Base-by-base conservation (phyloP, 64 coral and sea anemone genomes). In the Stichodactyla mertensii region DNA sequence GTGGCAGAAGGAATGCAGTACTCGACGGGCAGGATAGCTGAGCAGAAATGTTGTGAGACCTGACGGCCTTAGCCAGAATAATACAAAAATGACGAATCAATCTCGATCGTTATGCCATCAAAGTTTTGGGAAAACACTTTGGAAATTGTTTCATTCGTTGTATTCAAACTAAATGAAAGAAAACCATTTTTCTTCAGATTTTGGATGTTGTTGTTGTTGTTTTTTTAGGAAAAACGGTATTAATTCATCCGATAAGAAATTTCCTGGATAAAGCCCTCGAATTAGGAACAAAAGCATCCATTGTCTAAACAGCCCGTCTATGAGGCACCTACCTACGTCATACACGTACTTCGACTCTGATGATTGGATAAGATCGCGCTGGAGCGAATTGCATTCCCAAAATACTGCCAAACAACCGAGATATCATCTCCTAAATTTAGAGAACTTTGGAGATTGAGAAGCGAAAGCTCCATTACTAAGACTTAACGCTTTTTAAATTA, bases 401-500 rank as follows among this genome's bases (percentile, higher is more conserved):
- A 74, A 74, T 74, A 74, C 62, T 74, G 69, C 69, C 69, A 74
- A 74, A 74, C 69, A 28, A n/a, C 69, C 24, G 2, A 31, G 69
- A 74, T 74, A 74, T 36, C 24, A 74, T 74, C 69, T 28, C 22
- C 24, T 74, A 36, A 74, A 74, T 74, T 12, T 69, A 74, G 69
- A 54, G 52, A 82, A 12, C 6, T 82, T 55, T 82, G 80, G 36
- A 82, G 80, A 57, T 53, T 54, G 20, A 19, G 24, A 82, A n/a
- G 45, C 54, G 0, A 15, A 18, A 57, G 18, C 80, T 55, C 8
- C 12, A 55, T 16, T 82, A n/a, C 52, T 53, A 55, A 82, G 80
- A 51, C 55, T 27, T 57, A 82, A 82, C 27, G 80, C 52, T 54
- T 54, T 82, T 54, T 82, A 82, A 57, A 82, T 81, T 81, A 55